Evolutionary conservation across 2,888 invertebrate species (phyloP), one percentile per base, ranked within the genome.

Genomic region (Odontocolon sp.): DNA sequence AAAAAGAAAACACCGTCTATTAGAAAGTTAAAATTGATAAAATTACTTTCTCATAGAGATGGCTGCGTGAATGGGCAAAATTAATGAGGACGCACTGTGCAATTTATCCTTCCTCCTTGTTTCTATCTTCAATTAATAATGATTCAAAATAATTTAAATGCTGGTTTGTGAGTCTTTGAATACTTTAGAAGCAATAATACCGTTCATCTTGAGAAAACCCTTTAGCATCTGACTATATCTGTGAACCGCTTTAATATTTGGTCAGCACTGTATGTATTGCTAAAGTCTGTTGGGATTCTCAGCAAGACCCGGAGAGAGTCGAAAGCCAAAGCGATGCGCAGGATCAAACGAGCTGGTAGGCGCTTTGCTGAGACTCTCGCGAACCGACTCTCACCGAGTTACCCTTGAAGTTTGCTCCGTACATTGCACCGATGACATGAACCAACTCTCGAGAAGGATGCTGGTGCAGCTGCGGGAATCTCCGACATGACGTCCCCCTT

Each of bases 341-440:
- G 50, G 64, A 70, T 75, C 64, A 75, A 75, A 57, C 70, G 75
- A 36, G 36, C 52, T 54, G 4, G 36, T 16, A 21, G 8, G 26
- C 52, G 38, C 69, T 69, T 50, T 52, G 26, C 63, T 31, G 14
- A 11, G 36, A 36, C 47, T 42, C 42, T 28, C 36, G 31, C 52
- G 42, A 31, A 52, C 33, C 54, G 23, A 6, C 16, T 66, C 11
- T 18, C 11, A 26, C 52, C 3, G 70, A 70, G 52, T 70, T 66
- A 11, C 33, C 16, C 5, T 23, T 36, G 50, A 75, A 75, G 70
- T 70, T 75, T 52, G 33, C 23, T 45, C 6, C 40, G 52, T 33
- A 52, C 63, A 69, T 57, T 57, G 40, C 50, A 64, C 50, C 23
- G 42, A 14, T 38, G 50, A 50, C 40, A 75, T n/a, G 50, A 38